These are phyloP conservation scores for Micromys minutus DNA, from an alignment of 2,113 vertebrate genomes.

Conservation along the genomic window DNA sequence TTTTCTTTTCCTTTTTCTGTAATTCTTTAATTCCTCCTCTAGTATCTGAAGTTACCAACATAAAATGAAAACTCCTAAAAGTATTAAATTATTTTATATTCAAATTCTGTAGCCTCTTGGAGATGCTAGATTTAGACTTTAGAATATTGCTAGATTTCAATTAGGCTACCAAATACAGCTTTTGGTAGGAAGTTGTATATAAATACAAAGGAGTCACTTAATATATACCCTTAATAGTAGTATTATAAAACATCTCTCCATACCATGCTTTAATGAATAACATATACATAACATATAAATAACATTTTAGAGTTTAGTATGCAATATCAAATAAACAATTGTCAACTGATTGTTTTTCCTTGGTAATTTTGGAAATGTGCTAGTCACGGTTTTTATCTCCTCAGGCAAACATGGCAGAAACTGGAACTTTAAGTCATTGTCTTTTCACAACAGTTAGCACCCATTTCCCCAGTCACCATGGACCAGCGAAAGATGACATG, in stretches of 20 bases:
- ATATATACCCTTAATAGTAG: neutral
- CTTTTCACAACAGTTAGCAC: neutral
- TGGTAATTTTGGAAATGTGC: neutral
- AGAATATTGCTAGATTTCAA: neutral
- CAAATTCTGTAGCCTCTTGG: slow-evolving; percentile 2
- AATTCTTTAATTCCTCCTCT: slow-evolving; percentile 55
- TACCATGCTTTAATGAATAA: neutral
- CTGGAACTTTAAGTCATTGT: neutral
- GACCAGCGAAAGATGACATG: neutral
- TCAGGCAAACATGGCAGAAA: neutral
- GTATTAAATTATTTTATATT: slow-evolving; percentile 42
- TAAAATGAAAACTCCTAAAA: slow-evolving; percentile 52
- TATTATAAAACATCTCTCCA: neutral
- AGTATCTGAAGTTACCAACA: slow-evolving; percentile 53
- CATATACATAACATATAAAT: neutral
- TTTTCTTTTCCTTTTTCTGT: neutral
- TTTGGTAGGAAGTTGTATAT: neutral
- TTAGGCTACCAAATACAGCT: neutral
- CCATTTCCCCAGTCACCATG: neutral
- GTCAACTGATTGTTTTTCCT: neutral
- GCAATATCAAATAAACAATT: neutral
- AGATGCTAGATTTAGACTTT: neutral
- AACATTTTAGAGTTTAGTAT: neutral
- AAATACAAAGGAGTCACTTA: neutral
- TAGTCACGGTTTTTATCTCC: neutral